These are phyloP conservation scores for Psophia crepitans DNA, from an alignment of 2,113 vertebrate species.

Conservation along the genomic window DNA sequence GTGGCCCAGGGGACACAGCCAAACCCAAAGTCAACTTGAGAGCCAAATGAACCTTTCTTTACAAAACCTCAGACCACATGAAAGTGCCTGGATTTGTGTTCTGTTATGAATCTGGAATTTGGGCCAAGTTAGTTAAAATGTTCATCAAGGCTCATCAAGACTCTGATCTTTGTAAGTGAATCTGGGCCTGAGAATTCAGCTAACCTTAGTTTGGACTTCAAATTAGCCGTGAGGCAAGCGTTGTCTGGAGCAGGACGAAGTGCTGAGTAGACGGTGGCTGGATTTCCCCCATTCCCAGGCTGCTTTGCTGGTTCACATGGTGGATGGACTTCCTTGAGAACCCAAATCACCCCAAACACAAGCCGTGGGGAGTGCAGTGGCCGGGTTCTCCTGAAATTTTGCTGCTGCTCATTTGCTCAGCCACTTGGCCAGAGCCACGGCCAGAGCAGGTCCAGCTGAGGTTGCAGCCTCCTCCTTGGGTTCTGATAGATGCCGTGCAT, in stretches of 20 bases:
- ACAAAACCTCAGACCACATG: conserved; percentile 64
- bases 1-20: conserved; percentile 9
- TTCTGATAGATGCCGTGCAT: neutral
- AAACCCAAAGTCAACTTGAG: neutral
- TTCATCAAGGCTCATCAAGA: neutral
- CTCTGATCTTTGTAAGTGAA: neutral
- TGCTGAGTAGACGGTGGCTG: neutral
- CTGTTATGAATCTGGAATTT: neutral
- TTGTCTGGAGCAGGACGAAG: neutral
- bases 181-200: neutral
- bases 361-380: neutral
- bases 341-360: neutral
- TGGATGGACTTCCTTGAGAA: neutral
- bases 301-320: fast-evolving
- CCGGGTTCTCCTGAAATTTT: neutral
- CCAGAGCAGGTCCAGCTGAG: neutral
- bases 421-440: neutral
- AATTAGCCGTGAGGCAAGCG: fast-evolving
- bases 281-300: fast-evolving
- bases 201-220: neutral
- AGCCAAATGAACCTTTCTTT: conserved; percentile 47
- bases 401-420: neutral
- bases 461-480: neutral
- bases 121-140: conserved; percentile 37
- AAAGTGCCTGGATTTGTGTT: neutral